Evolutionary conservation across 2,113 vertebrate genomes (phyloP), one percentile per base, ranked within the genome.

Genomic region (Setophaga kirtlandii): DNA sequence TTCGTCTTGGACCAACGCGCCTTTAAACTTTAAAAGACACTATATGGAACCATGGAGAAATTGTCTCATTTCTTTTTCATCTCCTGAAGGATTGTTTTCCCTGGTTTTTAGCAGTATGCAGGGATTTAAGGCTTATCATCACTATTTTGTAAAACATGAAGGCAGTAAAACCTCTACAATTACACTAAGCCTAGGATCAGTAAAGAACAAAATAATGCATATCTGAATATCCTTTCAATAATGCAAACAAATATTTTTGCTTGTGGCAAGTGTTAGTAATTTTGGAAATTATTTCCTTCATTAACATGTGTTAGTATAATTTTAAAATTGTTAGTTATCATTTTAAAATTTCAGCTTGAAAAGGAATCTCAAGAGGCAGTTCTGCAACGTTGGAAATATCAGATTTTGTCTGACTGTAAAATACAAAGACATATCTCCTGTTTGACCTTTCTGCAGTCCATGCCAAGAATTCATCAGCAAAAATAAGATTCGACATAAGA

Each of bases 201-300:
- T 53, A 79, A 80, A 62, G 20, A 62, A 44, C 4, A 49, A 69
- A 89, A 44, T 39, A 86, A 76, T 64, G 9, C 22, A 82, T 93
- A 95, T 94, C 88, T 95, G 89, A 95, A 83, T 94, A 96, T 83
- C 52, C 35, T 95, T 95, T 90, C 78, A 92, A 52, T 55, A 93
- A 37, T 42, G 18, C 35, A 97, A 94, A 94, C 39, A 83, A 93
- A 88, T 67, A 93, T 73, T 93, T 97, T 97, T 96, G 16, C 21
- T 65, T 70, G 28, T 46, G 50, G 9, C 5, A 93, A 95, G 41
- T 88, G 58, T 63, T 77, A n/a, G 11, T 35, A 95, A 97, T 97
- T 97, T 97, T 96, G 41, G 63, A 97, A 97, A 95, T 95, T 95
- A 70, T 62, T 88, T 17, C 93, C 96, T 95, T 60, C 31, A 35